Evolutionary conservation across 2,797 vertebrate genomes (phyloP), one percentile per base, ranked within the genome.

Genomic region (Anniella stebbinsi): DNA sequence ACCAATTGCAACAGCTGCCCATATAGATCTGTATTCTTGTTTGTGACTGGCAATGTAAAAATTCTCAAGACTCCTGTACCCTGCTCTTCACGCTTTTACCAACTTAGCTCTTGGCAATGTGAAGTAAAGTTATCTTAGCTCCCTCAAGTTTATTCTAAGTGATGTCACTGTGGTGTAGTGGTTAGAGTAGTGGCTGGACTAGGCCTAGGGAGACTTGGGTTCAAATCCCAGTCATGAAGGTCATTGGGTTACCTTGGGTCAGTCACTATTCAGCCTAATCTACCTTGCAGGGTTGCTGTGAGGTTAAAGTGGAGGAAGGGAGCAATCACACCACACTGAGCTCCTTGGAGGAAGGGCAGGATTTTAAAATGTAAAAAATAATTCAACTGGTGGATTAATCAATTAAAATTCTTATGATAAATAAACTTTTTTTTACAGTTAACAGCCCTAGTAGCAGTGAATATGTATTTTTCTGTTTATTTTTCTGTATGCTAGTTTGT

Each of bases 401-500:
- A 70, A 41, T 88, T 38, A 80, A 80, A 30, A 54, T 88, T 57
- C 48, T 80, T 70, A 30, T 70, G 41, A 84, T 48, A 23, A 45
- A 51, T 48, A 67, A 80, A 36, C 48, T 38, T 57, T 51, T 48
- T 21, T 1, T 69, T 38, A 28, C 5, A 88, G 48, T 67, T 36
- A 70, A 80, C 45, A 80, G n/a, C 54, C 28, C 51, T 33, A 54
- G 54, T 73, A 72, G 38, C 82, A 72, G 10, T 82, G 87, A 63
- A 88, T 72, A 60, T 48, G 72, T 41, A 70, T 63, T 60, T 77
- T 67, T 60, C 23, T 66, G 86, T 66, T 87, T 69, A 51, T 87
- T 87, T 89, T 89, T 80, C 38, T 76, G 80, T 6, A 76, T 51
- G 70, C 54, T 83, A 17, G 41, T 76, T 76, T 67, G 81, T 82